phyloP scores from a whole-genome alignment of 2,113 vertebrate genomes.

The Myrmophylax atrothorax region DNA sequence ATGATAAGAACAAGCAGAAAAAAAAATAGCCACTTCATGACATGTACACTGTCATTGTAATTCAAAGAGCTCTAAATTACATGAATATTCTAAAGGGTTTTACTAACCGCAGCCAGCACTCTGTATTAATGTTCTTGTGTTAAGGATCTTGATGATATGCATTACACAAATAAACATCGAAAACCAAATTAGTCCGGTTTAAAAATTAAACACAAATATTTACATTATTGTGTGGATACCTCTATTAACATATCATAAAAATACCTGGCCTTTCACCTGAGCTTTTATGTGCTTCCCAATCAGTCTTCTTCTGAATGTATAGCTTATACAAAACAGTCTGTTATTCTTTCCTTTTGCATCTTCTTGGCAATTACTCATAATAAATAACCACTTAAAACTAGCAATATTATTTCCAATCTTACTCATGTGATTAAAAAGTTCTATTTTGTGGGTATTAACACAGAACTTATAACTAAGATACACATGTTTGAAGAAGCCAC shows the following conservation, averaged over 20 bases:
- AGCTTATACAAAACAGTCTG: not conserved
- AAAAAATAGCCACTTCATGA: not conserved
- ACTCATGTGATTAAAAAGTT: not conserved
- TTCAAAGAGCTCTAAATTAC: not conserved
- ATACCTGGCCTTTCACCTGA: not conserved
- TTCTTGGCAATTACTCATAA: not conserved
- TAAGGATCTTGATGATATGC: not conserved
- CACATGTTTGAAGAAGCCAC: not conserved
- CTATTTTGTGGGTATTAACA: not conserved
- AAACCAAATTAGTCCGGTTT: not conserved
- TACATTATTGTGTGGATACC: not conserved
- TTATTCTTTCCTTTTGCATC: not conserved
- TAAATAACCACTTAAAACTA: not conserved
- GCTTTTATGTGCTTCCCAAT: not conserved
- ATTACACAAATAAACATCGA: not conserved
- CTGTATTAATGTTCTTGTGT: not conserved
- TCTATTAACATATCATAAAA: not conserved
- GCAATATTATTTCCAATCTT: not conserved
- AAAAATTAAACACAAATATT: not conserved
- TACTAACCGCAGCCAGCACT: not conserved
- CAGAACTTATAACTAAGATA: not conserved
- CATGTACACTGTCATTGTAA: fast-evolving
- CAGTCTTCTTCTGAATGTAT: not conserved
- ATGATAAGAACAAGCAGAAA: not conserved
- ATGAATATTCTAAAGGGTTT: not conserved